Percentiles rank a stretch among this genome's conserved stretches.
Evolutionary conservation across 2,113 vertebrate species (phyloP).

Genomic region (Jaculus jaculus): DNA sequence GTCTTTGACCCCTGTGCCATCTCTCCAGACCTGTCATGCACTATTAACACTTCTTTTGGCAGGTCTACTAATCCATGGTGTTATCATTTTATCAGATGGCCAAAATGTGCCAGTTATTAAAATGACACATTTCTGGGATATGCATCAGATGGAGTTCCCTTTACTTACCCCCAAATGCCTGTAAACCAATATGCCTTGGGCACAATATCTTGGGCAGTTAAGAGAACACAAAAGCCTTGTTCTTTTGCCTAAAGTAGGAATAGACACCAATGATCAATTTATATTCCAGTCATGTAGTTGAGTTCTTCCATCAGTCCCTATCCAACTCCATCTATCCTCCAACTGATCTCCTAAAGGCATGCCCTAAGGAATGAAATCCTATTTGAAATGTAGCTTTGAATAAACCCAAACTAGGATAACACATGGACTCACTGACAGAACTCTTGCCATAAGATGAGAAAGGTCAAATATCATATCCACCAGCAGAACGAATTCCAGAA

Average conservation of each 20-base stretch:
- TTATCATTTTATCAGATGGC: background rate
- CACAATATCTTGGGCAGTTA: background rate
- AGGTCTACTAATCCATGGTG: background rate
- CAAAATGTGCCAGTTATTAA: background rate
- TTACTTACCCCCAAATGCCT: background rate
- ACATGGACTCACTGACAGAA: background rate
- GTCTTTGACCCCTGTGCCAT: too few relatives aligned
- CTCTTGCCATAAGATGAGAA: background rate
- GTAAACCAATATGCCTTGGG: background rate
- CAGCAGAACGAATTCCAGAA: background rate
- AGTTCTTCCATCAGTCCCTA: background rate
- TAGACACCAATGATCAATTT: background rate
- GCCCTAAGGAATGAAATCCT: background rate
- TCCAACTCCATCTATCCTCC: background rate
- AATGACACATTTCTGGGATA: background rate
- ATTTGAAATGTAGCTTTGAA: background rate
- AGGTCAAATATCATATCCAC: background rate
- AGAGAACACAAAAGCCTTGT: background rate
- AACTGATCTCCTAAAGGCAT: background rate
- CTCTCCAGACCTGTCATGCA: too few relatives aligned
- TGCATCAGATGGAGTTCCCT: background rate
- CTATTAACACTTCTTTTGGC: background rate
- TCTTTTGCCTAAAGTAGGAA: background rate
- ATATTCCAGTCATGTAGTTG: background rate
- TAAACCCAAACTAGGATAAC: background rate